Conservation (phyloP, 2,797 vertebrate species). For the Bucorvus abyssinicus region DNA sequence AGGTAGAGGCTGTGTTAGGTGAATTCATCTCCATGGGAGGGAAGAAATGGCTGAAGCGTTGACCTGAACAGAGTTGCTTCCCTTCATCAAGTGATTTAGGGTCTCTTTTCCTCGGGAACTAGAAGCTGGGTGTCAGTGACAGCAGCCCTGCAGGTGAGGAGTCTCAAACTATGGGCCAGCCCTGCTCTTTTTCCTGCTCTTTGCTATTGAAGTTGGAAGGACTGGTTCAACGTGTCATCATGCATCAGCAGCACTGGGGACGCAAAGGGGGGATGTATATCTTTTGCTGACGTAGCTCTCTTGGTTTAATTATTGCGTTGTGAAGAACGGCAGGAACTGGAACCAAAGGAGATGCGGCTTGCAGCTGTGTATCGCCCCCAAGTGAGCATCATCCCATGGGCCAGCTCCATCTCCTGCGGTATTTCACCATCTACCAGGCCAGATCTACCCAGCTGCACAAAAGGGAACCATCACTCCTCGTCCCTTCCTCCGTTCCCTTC, state of each 20-base stretch:
- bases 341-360: background rate
- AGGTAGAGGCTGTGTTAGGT: background rate
- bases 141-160: background rate
- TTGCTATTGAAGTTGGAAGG: background rate
- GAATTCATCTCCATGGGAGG: background rate
- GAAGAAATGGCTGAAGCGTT: background rate
- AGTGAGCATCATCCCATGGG: background rate
- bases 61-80: background rate
- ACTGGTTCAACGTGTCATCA: background rate
- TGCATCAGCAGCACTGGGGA: accelerated
- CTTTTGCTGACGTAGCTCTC: background rate
- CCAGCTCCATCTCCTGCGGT: background rate
- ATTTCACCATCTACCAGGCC: background rate
- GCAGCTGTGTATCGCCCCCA: background rate
- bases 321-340: background rate
- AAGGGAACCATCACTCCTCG: background rate
- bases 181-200: background rate
- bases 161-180: background rate
- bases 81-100: background rate
- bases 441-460: background rate
- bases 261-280: background rate
- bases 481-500: background rate
- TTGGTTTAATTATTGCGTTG: background rate
- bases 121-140: background rate
- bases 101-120: background rate